Percentiles rank a stretch among this genome's conserved stretches.
Conservation (phyloP, 2,113 vertebrate species). For the Carassius auratus region DNA sequence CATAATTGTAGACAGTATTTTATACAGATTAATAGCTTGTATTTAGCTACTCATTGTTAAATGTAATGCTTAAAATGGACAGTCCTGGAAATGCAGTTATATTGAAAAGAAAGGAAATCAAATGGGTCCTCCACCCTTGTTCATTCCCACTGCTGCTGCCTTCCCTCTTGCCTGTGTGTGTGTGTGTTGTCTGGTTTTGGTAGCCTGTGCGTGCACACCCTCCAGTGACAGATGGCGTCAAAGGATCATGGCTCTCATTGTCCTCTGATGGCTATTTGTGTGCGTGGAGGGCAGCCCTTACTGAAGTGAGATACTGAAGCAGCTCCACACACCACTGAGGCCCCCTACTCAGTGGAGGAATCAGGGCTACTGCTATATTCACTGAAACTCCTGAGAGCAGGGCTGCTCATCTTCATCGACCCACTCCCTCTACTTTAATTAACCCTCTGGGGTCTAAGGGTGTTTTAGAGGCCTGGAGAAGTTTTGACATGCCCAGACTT, state of each 20-base stretch:
- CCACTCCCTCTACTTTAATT: slow-evolving; percentile 15
- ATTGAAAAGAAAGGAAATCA: background rate
- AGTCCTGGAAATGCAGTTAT: background rate
- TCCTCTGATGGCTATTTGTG: slow-evolving; percentile 50
- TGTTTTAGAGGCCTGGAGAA: no score
- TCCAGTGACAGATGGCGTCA: slow-evolving; percentile 58
- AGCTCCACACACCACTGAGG: slow-evolving; percentile 27
- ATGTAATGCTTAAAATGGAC: background rate
- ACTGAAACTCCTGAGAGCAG: slow-evolving; percentile 9
- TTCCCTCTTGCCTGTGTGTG: background rate
- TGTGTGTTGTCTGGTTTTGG: slow-evolving; percentile 33
- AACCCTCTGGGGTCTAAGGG: no score
- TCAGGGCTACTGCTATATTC: slow-evolving; percentile 4
- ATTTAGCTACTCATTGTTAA: background rate
- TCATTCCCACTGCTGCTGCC: background rate
- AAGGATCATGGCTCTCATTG: slow-evolving; percentile 55
- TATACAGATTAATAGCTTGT: background rate
- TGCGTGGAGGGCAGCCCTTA: slow-evolving; percentile 16
- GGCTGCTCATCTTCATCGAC: background rate
- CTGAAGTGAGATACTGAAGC: slow-evolving; percentile 14
- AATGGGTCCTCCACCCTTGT: background rate
- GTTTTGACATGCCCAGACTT: no score
- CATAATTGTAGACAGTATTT: background rate
- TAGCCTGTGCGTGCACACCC: slow-evolving; percentile 35
- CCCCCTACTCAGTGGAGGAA: slow-evolving; percentile 40